Conservation (phyloP, 1,140 invertebrate genomes). For the Diplogasteroides magnus region DNA sequence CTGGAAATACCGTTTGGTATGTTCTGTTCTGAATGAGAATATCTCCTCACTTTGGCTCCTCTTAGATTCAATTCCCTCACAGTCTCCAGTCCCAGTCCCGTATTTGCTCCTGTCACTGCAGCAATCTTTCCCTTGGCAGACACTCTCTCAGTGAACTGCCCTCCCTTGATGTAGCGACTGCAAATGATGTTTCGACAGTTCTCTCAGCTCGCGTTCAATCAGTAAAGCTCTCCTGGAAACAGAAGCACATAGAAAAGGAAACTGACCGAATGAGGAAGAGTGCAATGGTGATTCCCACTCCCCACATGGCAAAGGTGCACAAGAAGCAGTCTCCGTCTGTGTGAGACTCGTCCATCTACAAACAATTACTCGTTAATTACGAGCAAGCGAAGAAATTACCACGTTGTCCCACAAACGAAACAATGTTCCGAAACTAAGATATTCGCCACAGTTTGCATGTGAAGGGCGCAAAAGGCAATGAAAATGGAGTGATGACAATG, state of each 20-base stretch:
- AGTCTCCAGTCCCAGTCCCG: constrained; percentile 31
- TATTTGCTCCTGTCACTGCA: constrained; percentile 22
- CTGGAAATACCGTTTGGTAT: background rate
- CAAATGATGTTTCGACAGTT: background rate
- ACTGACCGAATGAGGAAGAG: background rate
- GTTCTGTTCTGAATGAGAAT: background rate
- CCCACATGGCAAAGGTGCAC: background rate
- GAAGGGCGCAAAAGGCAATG: background rate
- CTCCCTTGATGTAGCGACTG: constrained; percentile 31
- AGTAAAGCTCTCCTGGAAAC: too few species aligned
- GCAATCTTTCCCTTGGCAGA: constrained; percentile 28
- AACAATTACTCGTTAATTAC: background rate
- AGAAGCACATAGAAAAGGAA: too few species aligned
- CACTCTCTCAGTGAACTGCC: constrained; percentile 31
- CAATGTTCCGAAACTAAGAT: background rate
- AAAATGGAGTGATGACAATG: background rate
- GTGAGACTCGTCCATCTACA: background rate
- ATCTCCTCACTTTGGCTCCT: constrained; percentile 22
- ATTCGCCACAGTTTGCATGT: background rate
- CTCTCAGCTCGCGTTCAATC: too few species aligned
- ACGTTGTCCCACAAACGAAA: too few species aligned
- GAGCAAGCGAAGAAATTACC: too few species aligned
- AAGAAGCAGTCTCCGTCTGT: background rate
- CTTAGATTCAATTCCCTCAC: constrained; percentile 24
- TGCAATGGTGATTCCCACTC: background rate